A percentile compares a stretch with the other conserved stretches of the same genome.
phyloP scores from a whole-genome alignment of 1,140 invertebrate species.

The Sogatella furcifera region DNA sequence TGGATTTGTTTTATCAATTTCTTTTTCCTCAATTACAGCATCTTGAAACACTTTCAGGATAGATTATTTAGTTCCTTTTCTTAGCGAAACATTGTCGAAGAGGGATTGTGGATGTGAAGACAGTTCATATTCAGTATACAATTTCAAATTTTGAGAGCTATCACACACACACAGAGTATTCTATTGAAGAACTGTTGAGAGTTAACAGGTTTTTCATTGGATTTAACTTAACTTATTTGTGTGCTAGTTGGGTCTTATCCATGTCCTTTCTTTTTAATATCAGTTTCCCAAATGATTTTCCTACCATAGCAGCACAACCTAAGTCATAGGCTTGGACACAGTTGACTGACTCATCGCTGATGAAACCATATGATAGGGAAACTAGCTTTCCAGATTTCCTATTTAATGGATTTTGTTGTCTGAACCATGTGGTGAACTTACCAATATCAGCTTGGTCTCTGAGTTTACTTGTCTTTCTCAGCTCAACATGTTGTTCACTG shows the following conservation, averaged over 20 bases:
- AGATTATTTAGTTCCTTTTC: constrained; percentile 10
- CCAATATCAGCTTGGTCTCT: neutral
- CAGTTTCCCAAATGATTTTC: neutral
- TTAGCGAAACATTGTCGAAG: constrained; percentile 9
- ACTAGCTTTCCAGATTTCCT: neutral
- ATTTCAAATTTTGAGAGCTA: constrained; percentile 5
- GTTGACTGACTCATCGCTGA: neutral
- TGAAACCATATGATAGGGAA: neutral
- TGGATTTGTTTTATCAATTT: neutral
- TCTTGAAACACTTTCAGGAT: neutral
- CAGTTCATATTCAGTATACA: constrained; percentile 12
- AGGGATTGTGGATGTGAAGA: constrained; percentile 11
- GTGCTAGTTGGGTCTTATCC: neutral
- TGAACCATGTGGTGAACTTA: neutral
- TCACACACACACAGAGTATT: constrained; percentile 10
- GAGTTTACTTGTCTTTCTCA: neutral
- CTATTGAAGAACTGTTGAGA: constrained; percentile 14
- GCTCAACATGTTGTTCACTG: neutral
- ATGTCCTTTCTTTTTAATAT: neutral
- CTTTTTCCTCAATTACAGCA: neutral
- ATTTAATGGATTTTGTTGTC: neutral
- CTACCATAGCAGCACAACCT: neutral
- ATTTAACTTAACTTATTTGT: constrained; percentile 5
- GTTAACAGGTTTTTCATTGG: constrained; percentile 5
- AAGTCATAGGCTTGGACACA: neutral